Evolutionary conservation across 2,888 invertebrate species (phyloP).

Genomic region (Sminthurinus aureus): DNA sequence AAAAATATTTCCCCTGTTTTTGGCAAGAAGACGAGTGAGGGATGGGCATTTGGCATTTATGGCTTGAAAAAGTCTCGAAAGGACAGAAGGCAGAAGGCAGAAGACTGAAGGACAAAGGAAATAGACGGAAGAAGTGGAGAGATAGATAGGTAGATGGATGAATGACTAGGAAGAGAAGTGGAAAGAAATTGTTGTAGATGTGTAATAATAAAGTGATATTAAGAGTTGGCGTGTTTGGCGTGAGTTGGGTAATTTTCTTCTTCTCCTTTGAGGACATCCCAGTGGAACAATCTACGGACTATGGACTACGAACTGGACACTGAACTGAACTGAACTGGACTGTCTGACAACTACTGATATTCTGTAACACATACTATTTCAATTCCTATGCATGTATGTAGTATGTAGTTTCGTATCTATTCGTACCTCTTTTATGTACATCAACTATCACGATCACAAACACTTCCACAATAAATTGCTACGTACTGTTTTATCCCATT

Average conservation of each 20-base stretch:
- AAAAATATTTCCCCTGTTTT: no score
- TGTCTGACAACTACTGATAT: background rate
- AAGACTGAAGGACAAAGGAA: background rate
- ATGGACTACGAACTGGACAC: background rate
- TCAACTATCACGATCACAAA: no score
- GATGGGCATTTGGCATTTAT: background rate
- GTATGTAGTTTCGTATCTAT: no score
- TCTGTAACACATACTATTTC: background rate
- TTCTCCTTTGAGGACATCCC: background rate
- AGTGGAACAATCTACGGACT: background rate
- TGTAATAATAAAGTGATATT: slow-evolving; percentile 16
- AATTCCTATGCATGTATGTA: no score
- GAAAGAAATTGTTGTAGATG: background rate
- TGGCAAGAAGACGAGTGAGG: background rate
- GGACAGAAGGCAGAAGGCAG: background rate
- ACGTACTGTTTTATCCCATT: no score
- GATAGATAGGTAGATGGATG: no score
- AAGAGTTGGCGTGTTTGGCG: background rate
- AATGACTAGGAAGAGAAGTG: no score
- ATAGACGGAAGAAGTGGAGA: background rate
- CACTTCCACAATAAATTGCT: no score
- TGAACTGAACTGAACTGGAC: no score
- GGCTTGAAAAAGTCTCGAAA: background rate
- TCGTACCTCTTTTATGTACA: no score
- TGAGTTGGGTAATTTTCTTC: slow-evolving; percentile 4